phyloP scores from a whole-genome alignment of 2,113 vertebrate species.

The Jaculus jaculus region DNA sequence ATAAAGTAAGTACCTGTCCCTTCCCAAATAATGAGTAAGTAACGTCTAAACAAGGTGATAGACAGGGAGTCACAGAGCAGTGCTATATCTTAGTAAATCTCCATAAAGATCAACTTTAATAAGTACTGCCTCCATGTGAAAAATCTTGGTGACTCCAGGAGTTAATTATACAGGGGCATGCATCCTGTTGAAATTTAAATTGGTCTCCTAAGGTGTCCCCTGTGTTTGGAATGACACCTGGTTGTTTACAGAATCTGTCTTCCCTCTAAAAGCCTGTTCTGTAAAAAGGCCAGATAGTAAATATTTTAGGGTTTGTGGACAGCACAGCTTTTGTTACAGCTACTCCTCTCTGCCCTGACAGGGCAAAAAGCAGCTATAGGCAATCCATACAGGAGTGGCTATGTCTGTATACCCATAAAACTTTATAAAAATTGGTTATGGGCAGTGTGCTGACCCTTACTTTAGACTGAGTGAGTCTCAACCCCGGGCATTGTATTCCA shows the following conservation, averaged over 20 bases:
- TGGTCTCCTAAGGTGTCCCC: not conserved
- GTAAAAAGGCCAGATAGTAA: not conserved
- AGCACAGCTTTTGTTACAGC: not conserved
- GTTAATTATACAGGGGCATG: not conserved
- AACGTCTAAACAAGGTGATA: not conserved
- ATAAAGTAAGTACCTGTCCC: not conserved
- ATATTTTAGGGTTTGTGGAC: constrained; percentile 12
- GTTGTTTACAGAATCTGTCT: not conserved
- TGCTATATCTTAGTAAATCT: not conserved
- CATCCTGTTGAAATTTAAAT: not conserved
- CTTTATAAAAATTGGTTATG: constrained; percentile 5
- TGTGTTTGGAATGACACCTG: not conserved
- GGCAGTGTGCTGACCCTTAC: not conserved
- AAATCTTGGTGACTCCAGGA: not conserved
- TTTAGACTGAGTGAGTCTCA: not conserved
- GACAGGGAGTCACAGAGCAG: rapidly evolving
- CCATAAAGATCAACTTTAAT: not conserved
- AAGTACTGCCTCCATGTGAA: not conserved
- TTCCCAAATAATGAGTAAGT: not conserved
- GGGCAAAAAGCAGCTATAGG: not conserved
- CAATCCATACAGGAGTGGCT: not conserved
- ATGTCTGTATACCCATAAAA: not conserved
- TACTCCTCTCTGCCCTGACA: not conserved
- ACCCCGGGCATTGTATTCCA: not conserved
- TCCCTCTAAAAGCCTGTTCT: not conserved